These are phyloP conservation scores for Proisotoma minuta DNA, from an alignment of 2,888 invertebrate genomes.

Conservation along the genomic window DNA sequence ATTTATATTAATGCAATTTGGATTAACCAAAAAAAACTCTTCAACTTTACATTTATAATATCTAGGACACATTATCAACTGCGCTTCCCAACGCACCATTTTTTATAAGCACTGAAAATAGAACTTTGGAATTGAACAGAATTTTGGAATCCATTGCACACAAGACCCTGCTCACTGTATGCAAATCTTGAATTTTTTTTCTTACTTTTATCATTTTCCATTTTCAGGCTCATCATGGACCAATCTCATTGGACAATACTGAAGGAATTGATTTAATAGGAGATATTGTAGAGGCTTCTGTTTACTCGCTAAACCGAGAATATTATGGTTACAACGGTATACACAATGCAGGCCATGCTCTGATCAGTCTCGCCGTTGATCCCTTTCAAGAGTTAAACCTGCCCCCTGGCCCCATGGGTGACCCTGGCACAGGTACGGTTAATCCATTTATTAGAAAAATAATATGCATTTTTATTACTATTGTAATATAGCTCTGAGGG, in stretches of 20 bases:
- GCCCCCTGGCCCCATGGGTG: background rate
- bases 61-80: slow-evolving; percentile 28
- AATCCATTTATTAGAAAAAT: too few species aligned
- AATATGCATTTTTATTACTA: too few species aligned
- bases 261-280: slow-evolving; percentile 73
- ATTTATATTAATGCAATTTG: background rate
- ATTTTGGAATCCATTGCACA: slow-evolving; percentile 25
- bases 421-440: slow-evolving; percentile 62
- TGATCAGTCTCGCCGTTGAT: slow-evolving; percentile 53
- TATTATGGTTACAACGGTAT: slow-evolving; percentile 59
- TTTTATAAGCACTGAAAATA: slow-evolving; percentile 26
- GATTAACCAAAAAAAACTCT: too few species aligned
- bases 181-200: too few species aligned
- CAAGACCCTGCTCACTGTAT: slow-evolving; percentile 24
- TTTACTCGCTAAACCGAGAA: slow-evolving; percentile 52
- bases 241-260: slow-evolving; percentile 59
- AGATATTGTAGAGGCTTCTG: slow-evolving; percentile 69
- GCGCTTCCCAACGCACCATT: slow-evolving; percentile 20
- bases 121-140: slow-evolving; percentile 22
- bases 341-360: slow-evolving; percentile 76
- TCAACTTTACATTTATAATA: too few species aligned
- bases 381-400: background rate
- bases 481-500: slow-evolving; percentile 81
- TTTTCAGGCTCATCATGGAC: slow-evolving; percentile 52
- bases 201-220: too few species aligned